A percentile compares a stretch with the other conserved stretches of the same genome.
phyloP scores from a whole-genome alignment of 2,888 invertebrate species.

The Orthonychiurus folsomi region DNA sequence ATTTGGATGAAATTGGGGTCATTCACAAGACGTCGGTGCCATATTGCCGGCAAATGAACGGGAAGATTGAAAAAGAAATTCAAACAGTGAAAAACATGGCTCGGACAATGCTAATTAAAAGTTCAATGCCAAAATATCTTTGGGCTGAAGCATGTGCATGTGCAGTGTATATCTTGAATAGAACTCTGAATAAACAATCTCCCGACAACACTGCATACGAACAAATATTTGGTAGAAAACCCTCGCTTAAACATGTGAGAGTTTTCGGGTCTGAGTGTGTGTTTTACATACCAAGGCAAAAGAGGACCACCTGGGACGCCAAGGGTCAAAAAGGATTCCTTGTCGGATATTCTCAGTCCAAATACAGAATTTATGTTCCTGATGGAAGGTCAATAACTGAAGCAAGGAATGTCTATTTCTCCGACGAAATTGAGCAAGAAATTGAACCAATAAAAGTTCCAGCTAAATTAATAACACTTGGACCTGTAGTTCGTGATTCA shows the following conservation, averaged over 20 bases:
- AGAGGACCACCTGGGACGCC: not conserved
- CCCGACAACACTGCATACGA: slow-evolving; percentile 42
- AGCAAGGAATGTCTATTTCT: slow-evolving; percentile 11
- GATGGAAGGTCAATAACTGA: not conserved
- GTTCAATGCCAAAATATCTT: slow-evolving; percentile 35
- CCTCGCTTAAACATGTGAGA: slow-evolving; percentile 41
- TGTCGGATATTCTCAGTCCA: not conserved
- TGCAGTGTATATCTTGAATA: slow-evolving; percentile 42
- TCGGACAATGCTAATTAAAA: slow-evolving; percentile 40
- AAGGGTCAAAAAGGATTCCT: not conserved
- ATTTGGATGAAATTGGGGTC: slow-evolving; percentile 40
- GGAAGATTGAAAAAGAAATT: slow-evolving; percentile 41
- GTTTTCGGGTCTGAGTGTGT: slow-evolving; percentile 42
- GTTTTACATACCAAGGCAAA: slow-evolving; percentile 11
- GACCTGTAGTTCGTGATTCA: not conserved
- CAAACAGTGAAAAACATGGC: slow-evolving; percentile 41
- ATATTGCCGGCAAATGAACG: slow-evolving; percentile 43
- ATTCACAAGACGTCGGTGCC: slow-evolving; percentile 41
- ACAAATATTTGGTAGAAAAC: slow-evolving; percentile 42
- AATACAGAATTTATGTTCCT: not conserved
- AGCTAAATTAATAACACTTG: not conserved
- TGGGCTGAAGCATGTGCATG: slow-evolving; percentile 43
- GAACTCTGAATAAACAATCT: slow-evolving; percentile 39
- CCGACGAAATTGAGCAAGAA: too few relatives aligned
- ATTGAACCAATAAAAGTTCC: not conserved